Conservation (phyloP, 2,888 invertebrate species). For the Drosophila kanekoi region DNA sequence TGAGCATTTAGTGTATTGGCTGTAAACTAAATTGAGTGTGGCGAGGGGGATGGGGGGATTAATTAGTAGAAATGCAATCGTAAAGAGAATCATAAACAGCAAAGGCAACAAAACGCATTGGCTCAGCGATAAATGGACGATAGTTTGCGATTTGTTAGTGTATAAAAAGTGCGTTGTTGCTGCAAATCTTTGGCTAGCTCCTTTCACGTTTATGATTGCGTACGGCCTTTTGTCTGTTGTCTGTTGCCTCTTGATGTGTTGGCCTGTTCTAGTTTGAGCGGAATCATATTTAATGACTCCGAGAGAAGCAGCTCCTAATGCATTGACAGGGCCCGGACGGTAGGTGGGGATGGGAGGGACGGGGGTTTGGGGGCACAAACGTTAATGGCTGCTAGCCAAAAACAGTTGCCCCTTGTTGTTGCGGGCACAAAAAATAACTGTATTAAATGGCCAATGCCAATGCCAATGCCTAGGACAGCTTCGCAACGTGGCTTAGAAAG, state of each 20-base stretch:
- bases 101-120: slow-evolving; percentile 2
- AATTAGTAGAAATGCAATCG: slow-evolving; percentile 9
- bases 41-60: neutral
- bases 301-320: slow-evolving; percentile 43
- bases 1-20: slow-evolving; percentile 3
- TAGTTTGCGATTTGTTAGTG: slow-evolving; percentile 10
- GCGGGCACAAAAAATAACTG: slow-evolving; percentile 66
- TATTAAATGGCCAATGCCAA: slow-evolving; percentile 72
- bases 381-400: slow-evolving; percentile 64
- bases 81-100: slow-evolving; percentile 10
- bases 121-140: slow-evolving; percentile 1
- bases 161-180: slow-evolving; percentile 22
- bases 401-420: slow-evolving; percentile 39
- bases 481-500: slow-evolving; percentile 46
- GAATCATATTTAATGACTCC: slow-evolving; percentile 75
- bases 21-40: neutral
- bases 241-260: slow-evolving; percentile 20
- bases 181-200: neutral
- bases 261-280: slow-evolving; percentile 68
- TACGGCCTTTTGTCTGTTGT: slow-evolving; percentile 39
- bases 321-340: slow-evolving; percentile 26
- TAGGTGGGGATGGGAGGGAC: neutral
- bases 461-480: slow-evolving; percentile 48
- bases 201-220: slow-evolving; percentile 42
- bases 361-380: slow-evolving; percentile 14